Evolutionary conservation across 2,888 invertebrate genomes (phyloP), one percentile per base, ranked within the genome.

Genomic region (Leucophenga montana): DNA sequence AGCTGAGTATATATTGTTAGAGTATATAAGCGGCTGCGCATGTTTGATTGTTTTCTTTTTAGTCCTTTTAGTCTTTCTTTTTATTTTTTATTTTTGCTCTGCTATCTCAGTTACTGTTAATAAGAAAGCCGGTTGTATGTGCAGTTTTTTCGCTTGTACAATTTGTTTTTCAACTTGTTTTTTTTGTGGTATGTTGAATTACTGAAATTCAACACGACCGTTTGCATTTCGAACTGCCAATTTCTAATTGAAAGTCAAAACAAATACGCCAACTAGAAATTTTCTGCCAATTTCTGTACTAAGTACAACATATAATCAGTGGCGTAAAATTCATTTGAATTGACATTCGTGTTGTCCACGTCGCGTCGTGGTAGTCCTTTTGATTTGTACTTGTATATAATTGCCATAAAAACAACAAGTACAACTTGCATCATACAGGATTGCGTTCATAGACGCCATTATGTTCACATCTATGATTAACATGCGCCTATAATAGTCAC

Each of bases 401-500:
- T 64, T 64, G 62, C 46, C 46, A 27, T n/a, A 64, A 46, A 31
- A 33, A 20, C 46, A 46, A 14, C n/a, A 33, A 64, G n/a, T 59
- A 59, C 33, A 14, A 39, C 11, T 3, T 31, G n/a, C 59, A 27
- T 46, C 20, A 44, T 11, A 39, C 1, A 11, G 39, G 66, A 72
- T 82, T 76, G 83, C 80, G 79, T 81, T 80, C 71, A 72, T 75
- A 74, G 53, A 74, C 73, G 68, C 83, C 74, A 79, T 82, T 78
- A 81, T 81, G 83, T 74, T 73, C 70, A 69, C 69, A 78, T 79
- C 80, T 81, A 75, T 81, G 79, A 81, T 81, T 81, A 82, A 78
- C 82, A 73, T 76, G 77, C 48, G 62, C 78, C 74, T 76, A 78
- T 82, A 80, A 82, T 83, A 79, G 79, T 74, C 78, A 80, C 75